Conservation (phyloP, 2,888 invertebrate genomes). For the Poecilus cupreus region DNA sequence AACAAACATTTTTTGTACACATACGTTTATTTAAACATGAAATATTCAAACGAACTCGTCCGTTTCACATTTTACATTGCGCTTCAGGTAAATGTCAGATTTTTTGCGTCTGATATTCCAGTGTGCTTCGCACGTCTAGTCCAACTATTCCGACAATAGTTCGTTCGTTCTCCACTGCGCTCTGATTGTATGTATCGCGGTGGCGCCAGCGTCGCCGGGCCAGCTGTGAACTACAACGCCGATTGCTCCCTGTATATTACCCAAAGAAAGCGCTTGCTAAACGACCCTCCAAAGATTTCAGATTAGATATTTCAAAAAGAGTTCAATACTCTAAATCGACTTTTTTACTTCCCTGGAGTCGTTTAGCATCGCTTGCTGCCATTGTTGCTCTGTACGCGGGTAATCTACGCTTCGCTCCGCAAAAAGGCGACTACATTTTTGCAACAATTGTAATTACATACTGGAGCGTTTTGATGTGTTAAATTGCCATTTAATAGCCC, state of each 20-base stretch:
- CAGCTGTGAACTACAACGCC: conserved; percentile 35
- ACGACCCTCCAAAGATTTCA: conserved; percentile 71
- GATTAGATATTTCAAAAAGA: conserved; percentile 70
- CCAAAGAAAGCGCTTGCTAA: conserved; percentile 65
- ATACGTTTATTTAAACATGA: conserved; percentile 23
- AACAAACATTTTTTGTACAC: neutral
- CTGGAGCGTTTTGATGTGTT: conserved; percentile 10
- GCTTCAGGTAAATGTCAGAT: conserved; percentile 26
- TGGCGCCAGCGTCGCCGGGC: conserved; percentile 17
- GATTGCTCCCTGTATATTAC: conserved; percentile 53
- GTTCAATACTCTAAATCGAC: conserved; percentile 70
- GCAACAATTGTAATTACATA: conserved; percentile 31
- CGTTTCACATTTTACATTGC: neutral
- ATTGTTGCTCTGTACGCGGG: conserved; percentile 26
- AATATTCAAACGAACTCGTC: conserved; percentile 21
- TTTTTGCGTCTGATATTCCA: conserved; percentile 7
- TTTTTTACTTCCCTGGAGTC: conserved; percentile 66
- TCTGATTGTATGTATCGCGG: conserved; percentile 40
- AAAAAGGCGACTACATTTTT: conserved; percentile 17
- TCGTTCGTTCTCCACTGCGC: neutral
- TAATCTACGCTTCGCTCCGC: conserved; percentile 8
- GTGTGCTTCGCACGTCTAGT: neutral
- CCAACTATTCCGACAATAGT: conserved; percentile 36
- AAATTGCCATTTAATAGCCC: conserved; percentile 27
- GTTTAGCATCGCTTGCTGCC: conserved; percentile 27